Evolutionary conservation across 1,140 invertebrate genomes (phyloP).

Genomic region (Hyposmocoma kahamanoa): DNA sequence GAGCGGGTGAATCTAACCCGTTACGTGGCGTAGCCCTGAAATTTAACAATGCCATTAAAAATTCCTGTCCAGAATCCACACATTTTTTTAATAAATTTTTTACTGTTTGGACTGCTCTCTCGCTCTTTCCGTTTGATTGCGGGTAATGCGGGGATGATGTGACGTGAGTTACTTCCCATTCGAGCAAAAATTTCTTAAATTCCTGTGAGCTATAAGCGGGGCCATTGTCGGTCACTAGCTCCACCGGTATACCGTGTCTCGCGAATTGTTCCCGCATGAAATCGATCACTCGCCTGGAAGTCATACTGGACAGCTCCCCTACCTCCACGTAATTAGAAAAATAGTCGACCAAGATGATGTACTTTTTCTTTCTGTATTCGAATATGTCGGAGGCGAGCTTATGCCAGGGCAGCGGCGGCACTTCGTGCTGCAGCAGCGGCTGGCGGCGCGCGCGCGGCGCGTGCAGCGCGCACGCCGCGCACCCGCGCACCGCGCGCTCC

Average conservation of each 20-base stretch:
- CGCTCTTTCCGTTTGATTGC: slow-evolving; percentile 23
- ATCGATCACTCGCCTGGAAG: slow-evolving; percentile 10
- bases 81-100: slow-evolving; percentile 24
- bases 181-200: slow-evolving; percentile 16
- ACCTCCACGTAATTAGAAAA: slow-evolving; percentile 22
- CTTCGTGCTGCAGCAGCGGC: slow-evolving; percentile 25
- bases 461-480: slow-evolving; percentile 17
- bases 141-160: slow-evolving; percentile 21
- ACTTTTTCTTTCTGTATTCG: slow-evolving; percentile 15
- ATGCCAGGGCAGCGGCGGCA: slow-evolving; percentile 30
- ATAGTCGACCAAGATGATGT: slow-evolving; percentile 22
- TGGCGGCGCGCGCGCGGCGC: slow-evolving; percentile 16
- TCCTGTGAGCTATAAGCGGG: slow-evolving; percentile 16
- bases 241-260: slow-evolving; percentile 20
- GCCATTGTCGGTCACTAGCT: slow-evolving; percentile 7
- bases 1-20: slow-evolving; percentile 7
- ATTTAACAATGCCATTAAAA: slow-evolving; percentile 23
- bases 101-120: slow-evolving; percentile 15
- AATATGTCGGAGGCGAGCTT: slow-evolving; percentile 44
- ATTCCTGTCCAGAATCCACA: slow-evolving; percentile 15
- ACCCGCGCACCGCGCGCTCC: slow-evolving; percentile 27
- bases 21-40: slow-evolving; percentile 14
- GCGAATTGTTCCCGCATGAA: slow-evolving; percentile 20
- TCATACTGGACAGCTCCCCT: background rate
- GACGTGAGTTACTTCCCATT: slow-evolving; percentile 19